A percentile compares a stretch with the other conserved stretches of the same genome.
Evolutionary conservation across 2,113 vertebrate genomes (phyloP).

Genomic region (Atlantisia rogersi): DNA sequence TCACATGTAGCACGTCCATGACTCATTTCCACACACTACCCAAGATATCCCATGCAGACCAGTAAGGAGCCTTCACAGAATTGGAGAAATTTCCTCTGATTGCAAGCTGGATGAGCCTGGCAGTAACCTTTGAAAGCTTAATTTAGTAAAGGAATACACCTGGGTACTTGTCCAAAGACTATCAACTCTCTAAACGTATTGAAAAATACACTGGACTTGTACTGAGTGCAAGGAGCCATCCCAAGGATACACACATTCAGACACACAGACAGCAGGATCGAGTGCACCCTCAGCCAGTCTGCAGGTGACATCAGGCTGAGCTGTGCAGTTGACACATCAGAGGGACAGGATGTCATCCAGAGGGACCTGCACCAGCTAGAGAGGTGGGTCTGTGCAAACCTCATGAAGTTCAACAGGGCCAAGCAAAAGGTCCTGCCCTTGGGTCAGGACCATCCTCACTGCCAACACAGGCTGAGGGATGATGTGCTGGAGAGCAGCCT

Average conservation of each 20-base stretch:
- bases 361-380: too few relatives aligned
- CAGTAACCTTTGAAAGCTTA: not conserved
- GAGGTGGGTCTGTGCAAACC: too few relatives aligned
- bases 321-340: too few relatives aligned
- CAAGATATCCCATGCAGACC: not conserved
- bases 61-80: not conserved
- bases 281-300: too few relatives aligned
- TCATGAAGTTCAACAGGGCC: too few relatives aligned
- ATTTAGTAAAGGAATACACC: not conserved
- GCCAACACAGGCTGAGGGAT: too few relatives aligned
- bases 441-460: too few relatives aligned
- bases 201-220: not conserved
- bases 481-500: too few relatives aligned
- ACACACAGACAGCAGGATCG: too few relatives aligned
- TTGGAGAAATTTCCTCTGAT: not conserved
- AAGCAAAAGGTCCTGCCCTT: too few relatives aligned
- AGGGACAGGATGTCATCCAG: too few relatives aligned
- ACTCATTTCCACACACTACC: not conserved
- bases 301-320: too few relatives aligned
- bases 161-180: not conserved
- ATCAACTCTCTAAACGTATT: not conserved
- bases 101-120: not conserved
- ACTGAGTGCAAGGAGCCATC: not conserved
- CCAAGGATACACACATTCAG: not conserved
- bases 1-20: not conserved